These are phyloP conservation scores for Bibio marci DNA, from an alignment of 2,888 invertebrate genomes.

Conservation along the genomic window DNA sequence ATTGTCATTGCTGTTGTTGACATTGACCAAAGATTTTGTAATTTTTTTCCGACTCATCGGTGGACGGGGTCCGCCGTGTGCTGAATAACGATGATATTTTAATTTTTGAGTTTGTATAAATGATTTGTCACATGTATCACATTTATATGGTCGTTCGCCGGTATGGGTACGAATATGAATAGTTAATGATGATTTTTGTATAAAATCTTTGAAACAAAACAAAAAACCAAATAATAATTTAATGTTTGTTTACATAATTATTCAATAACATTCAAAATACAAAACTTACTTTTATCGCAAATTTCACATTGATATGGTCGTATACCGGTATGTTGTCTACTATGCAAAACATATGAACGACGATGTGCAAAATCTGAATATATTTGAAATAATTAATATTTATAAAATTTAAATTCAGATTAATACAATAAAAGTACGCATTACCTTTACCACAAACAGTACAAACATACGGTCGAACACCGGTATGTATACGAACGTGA, in stretches of 20 bases:
- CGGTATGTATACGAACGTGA: constrained; percentile 8
- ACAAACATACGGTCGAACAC: constrained; percentile 9
- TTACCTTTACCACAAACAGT: constrained; percentile 9
- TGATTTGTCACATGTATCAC: constrained; percentile 8
- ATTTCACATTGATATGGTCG: constrained; percentile 11
- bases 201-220: constrained; percentile 4
- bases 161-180: constrained; percentile 10
- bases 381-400: not conserved
- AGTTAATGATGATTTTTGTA: constrained; percentile 10
- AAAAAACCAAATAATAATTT: not conserved
- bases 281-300: constrained; percentile 8
- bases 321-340: constrained; percentile 8
- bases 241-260: not conserved
- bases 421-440: too few relatives aligned
- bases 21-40: too few relatives aligned
- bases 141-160: constrained; percentile 10
- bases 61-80: constrained; percentile 5
- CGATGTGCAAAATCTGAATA: constrained; percentile 9
- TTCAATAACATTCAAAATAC: not conserved
- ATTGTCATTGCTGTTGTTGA: too few relatives aligned
- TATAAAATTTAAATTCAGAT: too few relatives aligned
- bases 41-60: not conserved
- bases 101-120: constrained; percentile 10
- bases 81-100: constrained; percentile 9
- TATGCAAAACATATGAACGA: constrained; percentile 9